Base-by-base conservation (phyloP, 1,140 invertebrate genomes). In the Babylonia areolata region DNA sequence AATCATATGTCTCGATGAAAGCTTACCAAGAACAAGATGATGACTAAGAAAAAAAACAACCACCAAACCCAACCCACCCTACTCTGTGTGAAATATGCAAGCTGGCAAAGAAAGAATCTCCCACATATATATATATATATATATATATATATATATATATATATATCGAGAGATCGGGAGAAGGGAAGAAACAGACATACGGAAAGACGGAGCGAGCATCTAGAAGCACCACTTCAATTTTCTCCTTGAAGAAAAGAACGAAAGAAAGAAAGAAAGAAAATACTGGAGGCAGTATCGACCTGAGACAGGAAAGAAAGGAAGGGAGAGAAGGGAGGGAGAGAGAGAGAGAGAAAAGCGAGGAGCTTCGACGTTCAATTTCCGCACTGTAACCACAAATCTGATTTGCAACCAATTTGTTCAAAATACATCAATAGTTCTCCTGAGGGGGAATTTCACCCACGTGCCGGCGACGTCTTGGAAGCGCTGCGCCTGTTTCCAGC, bases 401-500 rank as follows among this genome's bases (percentile, higher is more conserved):
- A 84, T 84, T 84, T 84, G 82, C 82, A 84, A 84, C 82, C 82
- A 84, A 84, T 84, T 84, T 84, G 82, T 84, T 75, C 82, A 73
- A 84, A 84, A 73, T 84, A 73, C 82, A 84, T 84, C 82, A 84
- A 84, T 84, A 84, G 82, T 69, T 73, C 82, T 84, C 64, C 81
- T n/a, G 20, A 39, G 42, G 58, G 33, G 81, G 28, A 40, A n/a
- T 46, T 42, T 31, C 80, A 81, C 37, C 54, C 64, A 40, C 39
- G 82, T 37, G 54, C 35, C 20, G 69, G 37, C 28, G 6, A 28
- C 33, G 5, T 33, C 35, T 11, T 84, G 82, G 40, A 37, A 71
- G 64, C 39, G 64, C 35, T 11, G 64, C 28, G n/a, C 82, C 28
- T 75, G 69, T 12, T n/a, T 31, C 28, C 20, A 31, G n/a, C 35